phyloP scores from a whole-genome alignment of 1,140 invertebrate species.

The Eriosoma lanigerum region DNA sequence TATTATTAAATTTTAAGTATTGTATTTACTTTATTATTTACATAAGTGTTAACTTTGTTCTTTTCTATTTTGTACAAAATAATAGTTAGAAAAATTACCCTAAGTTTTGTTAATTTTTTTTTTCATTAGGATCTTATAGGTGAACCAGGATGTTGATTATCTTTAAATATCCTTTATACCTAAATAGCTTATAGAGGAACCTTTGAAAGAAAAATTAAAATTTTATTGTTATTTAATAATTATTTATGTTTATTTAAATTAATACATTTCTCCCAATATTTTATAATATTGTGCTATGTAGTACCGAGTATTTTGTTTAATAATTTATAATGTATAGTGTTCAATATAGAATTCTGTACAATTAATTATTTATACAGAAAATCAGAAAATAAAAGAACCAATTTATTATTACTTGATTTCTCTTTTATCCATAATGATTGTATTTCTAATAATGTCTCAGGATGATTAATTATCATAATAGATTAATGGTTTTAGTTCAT shows the following conservation, averaged over 20 bases:
- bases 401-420: slow-evolving; percentile 34
- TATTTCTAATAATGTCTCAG: too few species aligned
- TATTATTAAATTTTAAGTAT: slow-evolving; percentile 31
- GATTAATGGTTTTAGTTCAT: neutral
- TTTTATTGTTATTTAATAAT: slow-evolving; percentile 51
- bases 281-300: slow-evolving; percentile 51
- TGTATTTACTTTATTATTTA: slow-evolving; percentile 51
- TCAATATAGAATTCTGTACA: slow-evolving; percentile 49
- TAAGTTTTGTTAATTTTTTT: slow-evolving; percentile 47
- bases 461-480: too few species aligned
- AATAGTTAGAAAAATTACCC: slow-evolving; percentile 37
- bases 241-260: slow-evolving; percentile 52
- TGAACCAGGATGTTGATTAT: slow-evolving; percentile 22
- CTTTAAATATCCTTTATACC: slow-evolving; percentile 39
- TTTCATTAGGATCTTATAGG: slow-evolving; percentile 47
- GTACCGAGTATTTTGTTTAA: slow-evolving; percentile 48
- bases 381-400: slow-evolving; percentile 49
- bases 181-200: slow-evolving; percentile 44
- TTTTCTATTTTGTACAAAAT: slow-evolving; percentile 52
- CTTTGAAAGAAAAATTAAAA: slow-evolving; percentile 41
- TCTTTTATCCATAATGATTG: neutral
- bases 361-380: slow-evolving; percentile 50
- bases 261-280: slow-evolving; percentile 38
- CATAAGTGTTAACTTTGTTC: slow-evolving; percentile 51
- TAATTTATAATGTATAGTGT: slow-evolving; percentile 51